Conservation (phyloP, 2,888 invertebrate species). For the Tetheella fluctuosa region DNA sequence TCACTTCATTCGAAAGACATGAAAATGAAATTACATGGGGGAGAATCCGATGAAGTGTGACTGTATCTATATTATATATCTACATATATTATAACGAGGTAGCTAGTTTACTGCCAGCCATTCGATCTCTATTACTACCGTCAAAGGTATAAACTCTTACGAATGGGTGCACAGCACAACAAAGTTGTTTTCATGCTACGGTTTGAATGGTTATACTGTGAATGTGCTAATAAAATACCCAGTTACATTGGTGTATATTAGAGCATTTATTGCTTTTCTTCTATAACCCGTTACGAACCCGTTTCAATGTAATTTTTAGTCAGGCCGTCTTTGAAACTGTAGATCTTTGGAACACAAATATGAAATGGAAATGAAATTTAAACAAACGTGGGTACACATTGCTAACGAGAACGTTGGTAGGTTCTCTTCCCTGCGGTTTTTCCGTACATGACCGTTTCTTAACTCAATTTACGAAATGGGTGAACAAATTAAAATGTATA, state of each 20-base stretch:
- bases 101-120: constrained; percentile 47
- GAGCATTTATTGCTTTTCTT: background rate
- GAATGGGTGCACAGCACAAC: constrained; percentile 47
- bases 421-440: background rate
- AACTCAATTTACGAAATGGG: background rate
- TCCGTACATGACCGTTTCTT: background rate
- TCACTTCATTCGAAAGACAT: too few relatives aligned
- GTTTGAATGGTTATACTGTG: constrained; percentile 39
- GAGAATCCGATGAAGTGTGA: background rate
- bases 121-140: constrained; percentile 51
- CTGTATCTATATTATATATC: constrained; percentile 25
- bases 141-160: constrained; percentile 49
- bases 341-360: background rate
- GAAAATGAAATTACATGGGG: background rate
- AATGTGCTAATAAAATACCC: constrained; percentile 48
- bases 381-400: background rate
- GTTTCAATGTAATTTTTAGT: background rate
- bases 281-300: background rate
- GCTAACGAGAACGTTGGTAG: background rate
- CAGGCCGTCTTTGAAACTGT: background rate
- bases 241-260: constrained; percentile 35
- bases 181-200: constrained; percentile 48
- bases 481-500: constrained; percentile 2
- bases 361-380: background rate
- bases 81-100: constrained; percentile 39